Base-by-base conservation (phyloP, 53 echinoderm and acorn worm genomes). In the Zoroaster sp. region DNA sequence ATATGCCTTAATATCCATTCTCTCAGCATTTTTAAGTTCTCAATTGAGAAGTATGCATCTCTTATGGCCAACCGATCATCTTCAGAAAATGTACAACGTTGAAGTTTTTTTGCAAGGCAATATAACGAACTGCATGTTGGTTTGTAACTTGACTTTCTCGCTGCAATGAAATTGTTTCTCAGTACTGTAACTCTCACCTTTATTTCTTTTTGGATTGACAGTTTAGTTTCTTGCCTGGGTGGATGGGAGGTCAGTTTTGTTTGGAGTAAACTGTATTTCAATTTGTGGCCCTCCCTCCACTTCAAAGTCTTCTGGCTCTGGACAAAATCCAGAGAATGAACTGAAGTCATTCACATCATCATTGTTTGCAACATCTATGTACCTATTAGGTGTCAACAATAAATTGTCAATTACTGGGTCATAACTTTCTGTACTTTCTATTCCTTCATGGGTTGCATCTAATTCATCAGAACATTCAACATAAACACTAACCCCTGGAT, bases 11-110 rank as follows among this genome's bases (percentile, higher is more conserved):
- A 40, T 32, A 86, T 69, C 92, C 92, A 94, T 13, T 77, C 41
- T 39, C 94, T 89, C 68, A 92, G 94, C 10, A 89, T 69, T 15
- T 77, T 43, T 67, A 94, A 80, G 28, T 89, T 71, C 17, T 80
- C 89, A 35, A 86, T 66, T 42, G 79, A 87, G 47, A 79, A 94
- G 45, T 46, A 92, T 15, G 91, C 72, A 71, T 92, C 72, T 32
- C 78, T 66, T 6, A 91, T 69, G 51, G 51, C 17, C 15, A 51
- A 46, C 47, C 47, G 47, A 46, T 46, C 47, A 13, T 46, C 47
- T 46, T 13, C 47, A 46, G 47, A 46, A 13, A 46, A 46, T 46
- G n/a, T n/a, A n/a, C n/a, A n/a, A n/a, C n/a, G n/a, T n/a, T n/a
- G n/a, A n/a, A n/a, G n/a, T 46, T 46, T 46, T 51, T 17, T 51